Evolutionary conservation across 2,797 vertebrate species (phyloP).

Genomic region (Alfaro cultratus): DNA sequence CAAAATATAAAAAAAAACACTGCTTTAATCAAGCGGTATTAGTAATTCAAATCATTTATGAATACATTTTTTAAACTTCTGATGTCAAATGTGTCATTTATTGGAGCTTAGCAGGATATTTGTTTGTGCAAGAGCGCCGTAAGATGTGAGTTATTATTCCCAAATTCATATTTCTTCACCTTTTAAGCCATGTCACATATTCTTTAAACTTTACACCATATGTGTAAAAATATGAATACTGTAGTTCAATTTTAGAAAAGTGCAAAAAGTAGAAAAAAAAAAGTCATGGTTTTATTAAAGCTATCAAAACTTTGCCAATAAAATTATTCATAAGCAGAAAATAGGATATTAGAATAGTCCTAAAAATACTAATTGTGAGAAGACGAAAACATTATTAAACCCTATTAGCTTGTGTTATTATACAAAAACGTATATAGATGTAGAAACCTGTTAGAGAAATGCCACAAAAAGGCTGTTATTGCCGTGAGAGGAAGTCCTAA

Average conservation of each 20-base stretch:
- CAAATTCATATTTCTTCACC: background rate
- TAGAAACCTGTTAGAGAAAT: background rate
- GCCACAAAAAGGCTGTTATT: background rate
- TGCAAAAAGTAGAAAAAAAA: background rate
- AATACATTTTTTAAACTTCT: background rate
- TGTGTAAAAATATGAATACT: background rate
- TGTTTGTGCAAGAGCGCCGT: background rate
- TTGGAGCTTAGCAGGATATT: background rate
- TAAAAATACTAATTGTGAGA: background rate
- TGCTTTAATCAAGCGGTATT: background rate
- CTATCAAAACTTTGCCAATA: background rate
- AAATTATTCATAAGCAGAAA: background rate
- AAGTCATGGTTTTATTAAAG: background rate
- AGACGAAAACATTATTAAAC: background rate
- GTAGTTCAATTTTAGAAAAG: background rate
- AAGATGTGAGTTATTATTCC: background rate
- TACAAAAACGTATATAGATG: background rate
- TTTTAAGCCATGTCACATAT: background rate
- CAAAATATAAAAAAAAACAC: background rate
- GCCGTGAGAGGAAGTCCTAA: background rate
- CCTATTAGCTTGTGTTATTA: background rate
- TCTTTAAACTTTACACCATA: background rate
- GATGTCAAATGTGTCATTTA: background rate
- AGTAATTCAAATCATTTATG: background rate
- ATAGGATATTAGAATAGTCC: background rate